Percentiles rank a stretch among this genome's conserved stretches.
Evolutionary conservation across 2,113 vertebrate genomes (phyloP).

Genomic region (Cryptomyrus ogoouensis): DNA sequence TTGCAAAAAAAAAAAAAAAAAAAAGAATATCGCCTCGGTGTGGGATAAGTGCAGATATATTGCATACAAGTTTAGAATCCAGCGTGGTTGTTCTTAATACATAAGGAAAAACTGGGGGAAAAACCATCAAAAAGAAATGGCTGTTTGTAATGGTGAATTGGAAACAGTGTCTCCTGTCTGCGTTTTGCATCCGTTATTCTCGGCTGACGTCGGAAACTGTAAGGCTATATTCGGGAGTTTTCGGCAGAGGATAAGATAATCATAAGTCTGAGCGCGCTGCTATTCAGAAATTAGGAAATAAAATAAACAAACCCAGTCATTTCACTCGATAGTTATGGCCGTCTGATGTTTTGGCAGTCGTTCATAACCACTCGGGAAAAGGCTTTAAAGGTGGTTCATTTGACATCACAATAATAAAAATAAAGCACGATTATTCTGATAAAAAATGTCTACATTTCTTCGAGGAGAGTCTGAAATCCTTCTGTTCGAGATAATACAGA

Average conservation of each 20-base stretch:
- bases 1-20: constrained; percentile 15
- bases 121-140: constrained; percentile 21
- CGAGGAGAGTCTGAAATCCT: background rate
- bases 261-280: background rate
- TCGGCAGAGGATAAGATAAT: constrained; percentile 17
- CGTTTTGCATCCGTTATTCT: constrained; percentile 30
- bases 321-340: background rate
- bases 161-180: constrained; percentile 32
- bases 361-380: background rate
- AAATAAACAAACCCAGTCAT: background rate
- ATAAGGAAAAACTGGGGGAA: background rate
- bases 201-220: constrained; percentile 34
- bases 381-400: background rate
- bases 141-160: constrained; percentile 31
- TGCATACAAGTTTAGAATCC: constrained; percentile 25
- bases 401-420: background rate
- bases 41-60: constrained; percentile 15
- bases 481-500: background rate
- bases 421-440: background rate
- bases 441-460: background rate
- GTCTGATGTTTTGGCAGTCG: background rate
- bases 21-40: constrained; percentile 6
- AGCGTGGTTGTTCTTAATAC: constrained; percentile 17
- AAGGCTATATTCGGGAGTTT: constrained; percentile 27
- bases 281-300: background rate